Base-by-base conservation (phyloP, 53 echinoderm and acorn worm genomes). In the Echinometra lucunter region DNA sequence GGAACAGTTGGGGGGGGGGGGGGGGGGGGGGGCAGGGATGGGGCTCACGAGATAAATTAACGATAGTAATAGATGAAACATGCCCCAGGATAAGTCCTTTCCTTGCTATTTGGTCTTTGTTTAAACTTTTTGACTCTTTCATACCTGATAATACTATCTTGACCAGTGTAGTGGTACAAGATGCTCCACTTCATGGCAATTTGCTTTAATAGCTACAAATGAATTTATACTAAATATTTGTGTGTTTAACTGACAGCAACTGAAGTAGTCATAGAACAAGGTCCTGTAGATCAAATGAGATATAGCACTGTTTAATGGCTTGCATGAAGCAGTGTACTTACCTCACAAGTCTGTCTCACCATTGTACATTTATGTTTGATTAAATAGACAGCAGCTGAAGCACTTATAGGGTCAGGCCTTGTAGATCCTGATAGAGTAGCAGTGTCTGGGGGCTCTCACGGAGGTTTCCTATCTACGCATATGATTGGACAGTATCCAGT, bases 401-500 rank as follows among this genome's bases (percentile, higher is more conserved):
- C 94, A 55, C 95, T 95, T 38, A 38, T 97, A 91, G 38, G 57
- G 13, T 47, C 92, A 74, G 98, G 98, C 28, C 82, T 94, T 45
- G 97, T 78, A 44, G 97, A 97, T 83, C 67, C 57, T 37, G 88
- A 95, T 11, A 95, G 91, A 28, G 94, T 98, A 37, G 96, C 97
- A 17, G 40, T 96, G n/a, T 91, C 66, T 7, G 98, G 98, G n/a
- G 98, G 98, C 4, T 98, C 98, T 25, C 98, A 98, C 88, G 98
- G 98, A 23, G 98, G 98, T 18, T 97, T 97, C 66, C 58, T 97
- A 8, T 94, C 96, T 12, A 94, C 96, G 5, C 98, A 98, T 70
- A 96, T 98, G 91, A 96, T 97, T 95, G 97, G 98, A 21, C 98
- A 98, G 87, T 98, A 95, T 94, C 97, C 98, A 57, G 98, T 98